A percentile compares a stretch with the other conserved stretches of the same genome.
These are phyloP conservation scores for Ophion obscuratus DNA, from an alignment of 2,888 invertebrate genomes.

Conservation along the genomic window DNA sequence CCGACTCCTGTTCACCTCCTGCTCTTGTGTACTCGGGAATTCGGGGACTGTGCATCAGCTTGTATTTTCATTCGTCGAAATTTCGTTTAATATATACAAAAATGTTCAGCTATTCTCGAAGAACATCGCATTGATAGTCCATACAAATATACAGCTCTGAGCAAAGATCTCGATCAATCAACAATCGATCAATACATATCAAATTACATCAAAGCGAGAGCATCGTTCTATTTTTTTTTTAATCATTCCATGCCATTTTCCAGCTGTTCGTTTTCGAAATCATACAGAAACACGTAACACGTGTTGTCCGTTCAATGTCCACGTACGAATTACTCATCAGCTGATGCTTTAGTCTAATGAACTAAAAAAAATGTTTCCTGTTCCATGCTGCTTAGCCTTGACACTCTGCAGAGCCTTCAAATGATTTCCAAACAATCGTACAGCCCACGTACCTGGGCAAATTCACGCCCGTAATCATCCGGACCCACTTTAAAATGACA, in stretches of 20 bases:
- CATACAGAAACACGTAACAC: not conserved
- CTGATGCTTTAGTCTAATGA: not conserved
- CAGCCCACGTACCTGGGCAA: not conserved
- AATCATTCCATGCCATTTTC: not conserved
- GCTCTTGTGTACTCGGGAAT: slow-evolving; percentile 11
- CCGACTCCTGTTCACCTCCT: not conserved
- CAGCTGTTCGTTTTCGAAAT: not conserved
- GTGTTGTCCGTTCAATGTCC: not conserved
- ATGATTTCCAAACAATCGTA: slow-evolving; percentile 22
- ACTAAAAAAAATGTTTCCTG: not conserved
- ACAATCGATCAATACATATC: slow-evolving; percentile 60
- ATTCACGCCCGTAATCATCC: slow-evolving; percentile 19
- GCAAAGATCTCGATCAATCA: slow-evolving; percentile 32
- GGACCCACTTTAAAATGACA: not conserved
- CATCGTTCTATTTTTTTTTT: not conserved
- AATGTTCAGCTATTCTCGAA: slow-evolving; percentile 28
- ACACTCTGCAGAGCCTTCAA: not conserved
- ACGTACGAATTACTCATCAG: not conserved
- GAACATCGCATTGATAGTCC: slow-evolving; percentile 28
- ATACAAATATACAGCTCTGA: slow-evolving; percentile 45
- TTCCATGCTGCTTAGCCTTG: not conserved
- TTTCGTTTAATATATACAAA: slow-evolving; percentile 61
- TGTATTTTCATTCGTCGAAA: slow-evolving; percentile 45
- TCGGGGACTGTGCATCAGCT: not conserved
- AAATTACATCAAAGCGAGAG: not conserved